Evolutionary conservation across 2,888 invertebrate genomes (phyloP).

Genomic region (Ryuthela nishihirai): DNA sequence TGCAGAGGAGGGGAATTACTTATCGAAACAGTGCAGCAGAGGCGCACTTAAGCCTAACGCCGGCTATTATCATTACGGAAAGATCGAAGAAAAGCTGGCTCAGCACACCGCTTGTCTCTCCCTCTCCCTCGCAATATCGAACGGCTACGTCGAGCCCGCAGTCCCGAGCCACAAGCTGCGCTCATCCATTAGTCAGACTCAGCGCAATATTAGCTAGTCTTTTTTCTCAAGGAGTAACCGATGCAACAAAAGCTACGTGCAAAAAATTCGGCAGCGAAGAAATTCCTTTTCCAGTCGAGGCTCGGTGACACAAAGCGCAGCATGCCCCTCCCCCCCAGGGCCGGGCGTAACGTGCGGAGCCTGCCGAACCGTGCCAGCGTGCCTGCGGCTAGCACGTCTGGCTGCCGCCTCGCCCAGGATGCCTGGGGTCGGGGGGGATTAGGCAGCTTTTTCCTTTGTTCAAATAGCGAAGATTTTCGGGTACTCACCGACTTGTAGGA

Average conservation of each 20-base stretch:
- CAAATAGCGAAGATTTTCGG: slow-evolving; percentile 12
- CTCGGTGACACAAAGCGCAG: not conserved
- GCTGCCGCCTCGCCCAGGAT: slow-evolving; percentile 24
- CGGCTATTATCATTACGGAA: slow-evolving; percentile 30
- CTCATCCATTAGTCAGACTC: slow-evolving; percentile 37
- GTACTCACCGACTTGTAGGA: slow-evolving; percentile 82
- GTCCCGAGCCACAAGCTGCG: slow-evolving; percentile 32
- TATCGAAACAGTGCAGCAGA: too few species aligned
- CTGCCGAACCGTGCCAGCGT: slow-evolving; percentile 18
- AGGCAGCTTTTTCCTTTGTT: slow-evolving; percentile 15
- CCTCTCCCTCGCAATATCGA: slow-evolving; percentile 28
- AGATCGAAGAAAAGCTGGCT: slow-evolving; percentile 38
- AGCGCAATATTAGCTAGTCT: slow-evolving; percentile 30
- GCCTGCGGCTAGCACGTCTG: slow-evolving; percentile 33
- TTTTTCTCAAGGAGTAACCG: too few species aligned
- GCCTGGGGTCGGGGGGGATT: not conserved
- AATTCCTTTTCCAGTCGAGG: not conserved
- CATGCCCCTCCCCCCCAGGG: slow-evolving; percentile 8
- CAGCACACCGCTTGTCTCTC: slow-evolving; percentile 14
- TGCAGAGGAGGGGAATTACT: too few species aligned
- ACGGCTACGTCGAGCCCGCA: slow-evolving; percentile 33
- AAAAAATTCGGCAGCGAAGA: not conserved
- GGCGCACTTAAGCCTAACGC: slow-evolving; percentile 25
- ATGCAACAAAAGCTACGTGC: not conserved
- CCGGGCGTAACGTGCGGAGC: slow-evolving; percentile 6